A percentile compares a stretch with the other conserved stretches of the same genome.
Conservation (phyloP, 1,140 invertebrate genomes). For the Dinoponera quadriceps region DNA sequence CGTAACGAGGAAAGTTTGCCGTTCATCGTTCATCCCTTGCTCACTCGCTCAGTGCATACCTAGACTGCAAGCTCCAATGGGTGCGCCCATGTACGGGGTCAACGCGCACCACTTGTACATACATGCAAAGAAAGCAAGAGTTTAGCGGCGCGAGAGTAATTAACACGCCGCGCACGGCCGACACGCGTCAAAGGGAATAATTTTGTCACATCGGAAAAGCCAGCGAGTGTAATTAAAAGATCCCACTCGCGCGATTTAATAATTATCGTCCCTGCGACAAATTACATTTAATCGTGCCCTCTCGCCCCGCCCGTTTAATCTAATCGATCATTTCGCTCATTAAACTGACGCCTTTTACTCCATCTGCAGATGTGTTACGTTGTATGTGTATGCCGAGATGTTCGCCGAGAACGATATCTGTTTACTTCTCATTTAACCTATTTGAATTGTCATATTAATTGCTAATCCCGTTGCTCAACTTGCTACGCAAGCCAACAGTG, state of each 20-base stretch:
- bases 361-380: neutral
- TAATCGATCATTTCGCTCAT: constrained; percentile 3
- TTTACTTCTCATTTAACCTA: no score
- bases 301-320: neutral
- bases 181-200: constrained; percentile 32
- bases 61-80: neutral
- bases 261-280: neutral
- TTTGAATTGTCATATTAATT: no score
- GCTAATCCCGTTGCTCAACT: no score
- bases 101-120: neutral
- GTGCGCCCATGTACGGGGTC: neutral
- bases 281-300: constrained; percentile 15
- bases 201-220: neutral
- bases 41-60: no score
- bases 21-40: no score
- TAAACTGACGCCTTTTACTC: neutral
- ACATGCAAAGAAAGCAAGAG: constrained; percentile 1
- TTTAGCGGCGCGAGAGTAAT: constrained; percentile 17
- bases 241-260: neutral
- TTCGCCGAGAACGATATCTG: no score
- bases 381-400: neutral
- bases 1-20: no score
- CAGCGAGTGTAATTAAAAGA: constrained; percentile 12
- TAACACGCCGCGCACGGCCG: constrained; percentile 4
- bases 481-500: no score